Base-by-base conservation (phyloP, 2,888 invertebrate species). In the Cerastis rubricosa region DNA sequence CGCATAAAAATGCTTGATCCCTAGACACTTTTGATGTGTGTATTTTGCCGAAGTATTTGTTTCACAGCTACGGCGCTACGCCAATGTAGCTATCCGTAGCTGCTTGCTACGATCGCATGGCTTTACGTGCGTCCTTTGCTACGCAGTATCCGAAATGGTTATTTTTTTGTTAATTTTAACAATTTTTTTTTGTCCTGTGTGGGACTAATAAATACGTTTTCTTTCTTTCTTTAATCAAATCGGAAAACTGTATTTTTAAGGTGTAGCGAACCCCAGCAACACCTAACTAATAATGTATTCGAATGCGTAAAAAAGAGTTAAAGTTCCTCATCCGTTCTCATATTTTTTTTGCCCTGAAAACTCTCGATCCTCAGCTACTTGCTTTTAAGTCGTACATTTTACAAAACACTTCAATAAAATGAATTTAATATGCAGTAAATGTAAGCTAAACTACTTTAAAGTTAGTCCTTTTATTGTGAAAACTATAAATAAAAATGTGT, bases 341-440 rank as follows among this genome's bases (percentile, higher is more conserved):
- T 25, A 11, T 22, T 11, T 8, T 47, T 43, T 75, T 45, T 45
- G 17, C 11, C n/a, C 1, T 6, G 22, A 73, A 11, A 35, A 17
- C 11, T 43, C n/a, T 47, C 35, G 0, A 17, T 6, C 22, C 9
- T 25, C 71, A 12, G 1, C 25, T 54, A 25, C 9, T n/a, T 19
- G 19, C 45, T 4, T 19, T 63, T n/a, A 9, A 6, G 1, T 45
- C 25, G 5, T 67, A 29, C 25, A 49, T 14, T 78, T 35, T 5
- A 43, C 11, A 35, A 57, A 64, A 25, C 6, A 17, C 19, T 14
- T n/a, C 9, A 17, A 19, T n/a, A 49, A 51, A 11, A 59, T 43
- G 17, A 0, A 83, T 64, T 83, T 43, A 73, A 22, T 64, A 81
- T 78, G 40, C 83, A 73, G 54, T 51, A 22, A 45, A 40, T 40